Percentiles rank a stretch among this genome's conserved stretches.
phyloP scores from a whole-genome alignment of 2,888 invertebrate species.

The Salticus scenicus region DNA sequence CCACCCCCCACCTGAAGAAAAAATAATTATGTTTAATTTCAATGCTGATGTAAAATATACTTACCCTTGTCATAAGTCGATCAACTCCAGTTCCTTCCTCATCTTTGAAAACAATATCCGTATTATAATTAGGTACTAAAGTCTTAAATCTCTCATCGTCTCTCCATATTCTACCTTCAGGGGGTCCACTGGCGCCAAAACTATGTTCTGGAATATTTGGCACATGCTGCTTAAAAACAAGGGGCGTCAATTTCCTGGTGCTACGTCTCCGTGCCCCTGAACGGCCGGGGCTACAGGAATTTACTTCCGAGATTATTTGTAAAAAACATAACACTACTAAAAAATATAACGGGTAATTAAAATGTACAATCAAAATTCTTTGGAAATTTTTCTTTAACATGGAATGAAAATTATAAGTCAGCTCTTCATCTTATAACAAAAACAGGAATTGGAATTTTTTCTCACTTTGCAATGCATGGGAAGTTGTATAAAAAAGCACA shows the following conservation, averaged over 20 bases:
- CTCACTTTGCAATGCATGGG: neutral
- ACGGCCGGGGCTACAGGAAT: conserved; percentile 88
- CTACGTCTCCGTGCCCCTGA: conserved; percentile 85
- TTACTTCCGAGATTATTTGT: conserved; percentile 63
- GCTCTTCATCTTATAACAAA: neutral
- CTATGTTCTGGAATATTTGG: conserved; percentile 96
- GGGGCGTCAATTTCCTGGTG: conserved; percentile 86
- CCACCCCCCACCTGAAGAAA: no score
- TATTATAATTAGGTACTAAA: conserved; percentile 95
- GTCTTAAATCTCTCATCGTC: conserved; percentile 91
- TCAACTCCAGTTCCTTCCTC: conserved; percentile 98
- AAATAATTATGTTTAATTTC: no score
- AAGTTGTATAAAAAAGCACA: neutral
- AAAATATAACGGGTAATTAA: neutral
- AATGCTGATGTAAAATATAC: no score
- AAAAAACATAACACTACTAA: neutral
- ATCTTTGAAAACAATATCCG: conserved; percentile 96
- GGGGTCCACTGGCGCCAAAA: conserved; percentile 89
- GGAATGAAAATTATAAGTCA: conserved; percentile 12
- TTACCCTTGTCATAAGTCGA: conserved; percentile 97
- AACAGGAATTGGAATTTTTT: no score
- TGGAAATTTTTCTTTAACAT: conserved; percentile 7
- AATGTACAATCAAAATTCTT: neutral
- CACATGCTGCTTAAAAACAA: conserved; percentile 97
- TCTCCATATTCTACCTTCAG: conserved; percentile 89